phyloP scores from a whole-genome alignment of 1,140 invertebrate species.

The Radopholus similis region DNA sequence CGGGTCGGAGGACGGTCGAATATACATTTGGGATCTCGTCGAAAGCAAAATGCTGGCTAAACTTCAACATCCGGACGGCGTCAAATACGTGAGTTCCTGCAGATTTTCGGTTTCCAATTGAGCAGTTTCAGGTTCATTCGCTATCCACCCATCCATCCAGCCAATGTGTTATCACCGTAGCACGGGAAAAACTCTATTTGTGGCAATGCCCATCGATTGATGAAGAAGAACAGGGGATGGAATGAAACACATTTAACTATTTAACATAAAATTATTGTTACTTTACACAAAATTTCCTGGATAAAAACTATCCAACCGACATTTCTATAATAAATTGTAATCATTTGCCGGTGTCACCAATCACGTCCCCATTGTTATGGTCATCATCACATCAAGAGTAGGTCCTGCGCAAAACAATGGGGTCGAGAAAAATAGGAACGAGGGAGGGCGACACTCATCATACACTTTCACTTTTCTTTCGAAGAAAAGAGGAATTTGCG shows the following conservation, averaged over 20 bases:
- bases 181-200: conserved; percentile 34
- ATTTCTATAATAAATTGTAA: neutral
- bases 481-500: too few relatives aligned
- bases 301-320: neutral
- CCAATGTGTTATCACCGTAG: conserved; percentile 17
- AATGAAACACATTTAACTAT: neutral
- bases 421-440: too few relatives aligned
- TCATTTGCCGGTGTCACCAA: neutral
- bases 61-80: conserved; percentile 24
- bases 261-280: neutral
- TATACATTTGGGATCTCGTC: conserved; percentile 40
- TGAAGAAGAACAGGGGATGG: neutral
- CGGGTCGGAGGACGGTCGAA: conserved; percentile 35
- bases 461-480: too few relatives aligned
- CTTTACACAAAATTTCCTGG: neutral
- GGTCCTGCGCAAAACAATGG: too few relatives aligned
- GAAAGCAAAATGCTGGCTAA: conserved; percentile 25
- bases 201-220: conserved; percentile 17
- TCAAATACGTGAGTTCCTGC: conserved; percentile 25
- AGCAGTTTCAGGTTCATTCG: conserved; percentile 22
- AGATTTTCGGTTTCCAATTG: neutral
- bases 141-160: conserved; percentile 43
- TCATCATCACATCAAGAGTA: neutral
- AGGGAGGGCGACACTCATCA: too few relatives aligned
- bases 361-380: neutral